Percentiles rank a stretch among this genome's conserved stretches.
These are phyloP conservation scores for Zelostemma sp. DNA, from an alignment of 1,140 invertebrate species.

Conservation along the genomic window DNA sequence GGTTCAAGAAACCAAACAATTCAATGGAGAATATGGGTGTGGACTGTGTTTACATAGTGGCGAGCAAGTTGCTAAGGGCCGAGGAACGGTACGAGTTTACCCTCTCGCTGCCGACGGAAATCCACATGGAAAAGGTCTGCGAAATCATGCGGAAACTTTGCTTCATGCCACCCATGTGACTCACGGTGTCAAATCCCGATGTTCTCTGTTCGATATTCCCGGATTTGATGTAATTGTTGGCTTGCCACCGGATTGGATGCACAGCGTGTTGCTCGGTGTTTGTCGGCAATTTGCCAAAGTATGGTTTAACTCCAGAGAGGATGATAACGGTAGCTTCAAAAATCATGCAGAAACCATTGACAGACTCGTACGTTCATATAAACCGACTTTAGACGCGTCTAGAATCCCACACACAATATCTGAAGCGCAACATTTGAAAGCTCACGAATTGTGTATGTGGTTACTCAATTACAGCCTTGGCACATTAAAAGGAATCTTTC, in stretches of 20 bases:
- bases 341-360: conserved; percentile 26
- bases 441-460: conserved; percentile 51
- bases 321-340: conserved; percentile 34
- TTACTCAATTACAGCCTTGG: conserved; percentile 45
- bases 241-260: conserved; percentile 53
- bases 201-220: conserved; percentile 34
- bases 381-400: conserved; percentile 34
- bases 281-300: too few species aligned
- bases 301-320: conserved; percentile 42
- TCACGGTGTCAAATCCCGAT: conserved; percentile 37
- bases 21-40: too few species aligned
- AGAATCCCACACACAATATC: too few species aligned
- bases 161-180: too few species aligned
- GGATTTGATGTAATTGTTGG: conserved; percentile 43
- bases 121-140: too few species aligned
- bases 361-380: conserved; percentile 29
- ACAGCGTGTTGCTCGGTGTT: conserved; percentile 46
- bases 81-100: too few species aligned
- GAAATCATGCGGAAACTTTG: too few species aligned
- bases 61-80: too few species aligned
- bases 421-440: conserved; percentile 51
- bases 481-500: conserved; percentile 25
- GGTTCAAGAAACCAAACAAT: too few species aligned
- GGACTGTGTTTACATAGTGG: too few species aligned
- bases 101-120: too few species aligned